These are phyloP conservation scores for Rhaphigaster nebulosa DNA, from an alignment of 2,888 invertebrate genomes.

Conservation along the genomic window DNA sequence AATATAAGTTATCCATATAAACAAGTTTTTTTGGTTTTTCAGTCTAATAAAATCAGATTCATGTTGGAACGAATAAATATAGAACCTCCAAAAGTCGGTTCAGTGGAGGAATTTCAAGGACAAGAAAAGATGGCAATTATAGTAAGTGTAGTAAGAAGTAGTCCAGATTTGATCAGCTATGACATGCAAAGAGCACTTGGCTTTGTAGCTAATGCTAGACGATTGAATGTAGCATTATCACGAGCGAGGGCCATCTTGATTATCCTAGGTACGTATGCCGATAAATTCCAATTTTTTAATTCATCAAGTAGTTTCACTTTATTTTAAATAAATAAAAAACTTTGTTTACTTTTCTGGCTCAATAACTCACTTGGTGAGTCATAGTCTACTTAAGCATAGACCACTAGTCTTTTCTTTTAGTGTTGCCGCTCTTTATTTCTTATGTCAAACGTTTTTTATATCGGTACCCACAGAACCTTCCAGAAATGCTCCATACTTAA, in stretches of 20 bases:
- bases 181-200: conserved; percentile 76
- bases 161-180: conserved; percentile 68
- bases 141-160: conserved; percentile 76
- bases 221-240: conserved; percentile 92
- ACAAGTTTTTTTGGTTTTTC: conserved; percentile 61
- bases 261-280: conserved; percentile 80
- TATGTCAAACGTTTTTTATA: too few relatives aligned
- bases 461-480: too few relatives aligned
- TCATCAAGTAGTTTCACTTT: too few relatives aligned
- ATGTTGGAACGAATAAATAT: conserved; percentile 72
- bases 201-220: conserved; percentile 81
- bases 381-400: too few relatives aligned
- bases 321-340: too few relatives aligned
- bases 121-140: conserved; percentile 83
- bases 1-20: background rate
- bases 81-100: conserved; percentile 78
- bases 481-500: too few relatives aligned
- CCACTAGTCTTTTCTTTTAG: too few relatives aligned
- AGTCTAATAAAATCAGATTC: conserved; percentile 77
- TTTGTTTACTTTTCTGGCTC: too few relatives aligned
- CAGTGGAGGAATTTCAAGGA: conserved; percentile 90
- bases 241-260: conserved; percentile 85
- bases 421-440: too few relatives aligned
- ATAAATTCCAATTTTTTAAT: too few relatives aligned
- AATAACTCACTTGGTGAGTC: too few relatives aligned